These are phyloP conservation scores for Incurvaria masculella DNA, from an alignment of 2,888 invertebrate species.

Conservation along the genomic window DNA sequence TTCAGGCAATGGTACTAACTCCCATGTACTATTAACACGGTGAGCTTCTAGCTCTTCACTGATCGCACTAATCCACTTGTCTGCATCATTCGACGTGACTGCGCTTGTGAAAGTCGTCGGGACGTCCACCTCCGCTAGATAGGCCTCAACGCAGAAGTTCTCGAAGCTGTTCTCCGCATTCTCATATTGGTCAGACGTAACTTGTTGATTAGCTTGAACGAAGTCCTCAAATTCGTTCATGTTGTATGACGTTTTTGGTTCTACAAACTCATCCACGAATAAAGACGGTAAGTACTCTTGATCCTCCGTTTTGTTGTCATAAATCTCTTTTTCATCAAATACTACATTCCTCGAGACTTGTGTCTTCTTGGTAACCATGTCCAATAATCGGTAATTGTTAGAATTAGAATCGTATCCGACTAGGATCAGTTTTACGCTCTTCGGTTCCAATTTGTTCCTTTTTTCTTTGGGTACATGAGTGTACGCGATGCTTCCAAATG, in stretches of 20 bases:
- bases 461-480: background rate
- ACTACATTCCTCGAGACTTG: background rate
- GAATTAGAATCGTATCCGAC: background rate
- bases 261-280: background rate
- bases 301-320: background rate
- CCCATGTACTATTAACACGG: slow-evolving; percentile 6
- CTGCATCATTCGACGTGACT: slow-evolving; percentile 6
- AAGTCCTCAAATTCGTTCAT: background rate
- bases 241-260: background rate
- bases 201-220: too few relatives aligned
- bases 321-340: background rate
- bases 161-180: too few relatives aligned
- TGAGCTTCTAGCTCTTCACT: slow-evolving; percentile 8
- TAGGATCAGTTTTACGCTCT: background rate
- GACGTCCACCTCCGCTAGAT: slow-evolving; percentile 1
- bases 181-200: background rate
- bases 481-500: background rate
- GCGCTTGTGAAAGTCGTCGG: slow-evolving; percentile 6
- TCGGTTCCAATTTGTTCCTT: background rate
- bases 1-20: slow-evolving; percentile 7
- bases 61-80: slow-evolving; percentile 10
- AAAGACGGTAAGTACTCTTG: background rate
- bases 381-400: background rate
- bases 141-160: background rate
- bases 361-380: background rate